Evolutionary conservation across 2,113 vertebrate species (phyloP).

Genomic region (Podarcis muralis): DNA sequence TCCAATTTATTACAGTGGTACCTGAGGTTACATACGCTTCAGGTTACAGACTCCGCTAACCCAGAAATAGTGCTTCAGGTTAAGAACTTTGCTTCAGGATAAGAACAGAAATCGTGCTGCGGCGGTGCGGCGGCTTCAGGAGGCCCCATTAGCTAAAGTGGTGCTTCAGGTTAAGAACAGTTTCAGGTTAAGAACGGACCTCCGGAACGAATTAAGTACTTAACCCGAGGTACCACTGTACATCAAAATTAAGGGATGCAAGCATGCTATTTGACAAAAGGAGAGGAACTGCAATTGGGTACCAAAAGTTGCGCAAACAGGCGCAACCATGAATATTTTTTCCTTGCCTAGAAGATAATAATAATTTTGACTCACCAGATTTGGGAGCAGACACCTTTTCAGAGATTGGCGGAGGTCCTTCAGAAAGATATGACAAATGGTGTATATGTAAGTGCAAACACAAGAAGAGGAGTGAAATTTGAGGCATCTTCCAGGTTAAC

Average conservation of each 20-base stretch:
- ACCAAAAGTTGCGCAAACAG: not conserved
- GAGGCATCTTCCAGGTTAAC: not conserved
- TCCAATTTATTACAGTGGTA: not conserved
- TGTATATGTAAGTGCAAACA: not conserved
- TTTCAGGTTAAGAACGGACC: too few species aligned
- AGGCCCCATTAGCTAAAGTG: too few species aligned
- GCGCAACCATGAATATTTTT: not conserved
- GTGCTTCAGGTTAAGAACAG: too few species aligned
- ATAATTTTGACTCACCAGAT: conserved; percentile 76
- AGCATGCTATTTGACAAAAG: not conserved
- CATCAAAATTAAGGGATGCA: not conserved
- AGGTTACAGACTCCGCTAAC: too few species aligned
- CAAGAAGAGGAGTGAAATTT: not conserved
- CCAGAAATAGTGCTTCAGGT: too few species aligned
- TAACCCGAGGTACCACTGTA: too few species aligned
- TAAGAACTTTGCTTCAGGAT: too few species aligned
- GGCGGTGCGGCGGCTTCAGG: too few species aligned
- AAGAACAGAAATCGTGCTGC: too few species aligned
- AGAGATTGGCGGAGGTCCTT: conserved; percentile 80
- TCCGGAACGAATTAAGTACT: too few species aligned
- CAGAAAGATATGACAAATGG: not conserved
- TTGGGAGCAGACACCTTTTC: conserved; percentile 72
- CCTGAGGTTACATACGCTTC: too few species aligned
- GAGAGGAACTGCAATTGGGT: not conserved
- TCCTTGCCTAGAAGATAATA: conserved; percentile 19